These are phyloP conservation scores for Siphlonurus alternatus DNA, from an alignment of 2,888 invertebrate genomes.

Conservation along the genomic window DNA sequence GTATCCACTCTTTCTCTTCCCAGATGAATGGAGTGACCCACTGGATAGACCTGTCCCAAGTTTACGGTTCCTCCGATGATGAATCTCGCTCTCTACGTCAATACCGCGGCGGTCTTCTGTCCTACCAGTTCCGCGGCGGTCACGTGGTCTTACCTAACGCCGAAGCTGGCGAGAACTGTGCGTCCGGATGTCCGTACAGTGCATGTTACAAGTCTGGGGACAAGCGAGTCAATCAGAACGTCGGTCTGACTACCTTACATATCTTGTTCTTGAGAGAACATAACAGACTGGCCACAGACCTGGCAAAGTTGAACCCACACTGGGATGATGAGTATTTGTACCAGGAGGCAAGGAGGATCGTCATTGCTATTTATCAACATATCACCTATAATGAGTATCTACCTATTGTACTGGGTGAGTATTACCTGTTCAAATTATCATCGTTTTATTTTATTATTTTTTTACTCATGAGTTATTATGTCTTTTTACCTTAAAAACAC, in stretches of 20 bases:
- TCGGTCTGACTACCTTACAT: constrained; percentile 34
- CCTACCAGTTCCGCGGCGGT: constrained; percentile 19
- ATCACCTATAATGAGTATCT: constrained; percentile 42
- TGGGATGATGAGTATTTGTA: constrained; percentile 39
- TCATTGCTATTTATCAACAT: constrained; percentile 39
- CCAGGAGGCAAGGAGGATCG: constrained; percentile 36
- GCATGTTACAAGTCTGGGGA: constrained; percentile 27
- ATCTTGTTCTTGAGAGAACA: constrained; percentile 37
- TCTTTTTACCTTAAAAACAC: too few relatives aligned
- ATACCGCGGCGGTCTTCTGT: constrained; percentile 28
- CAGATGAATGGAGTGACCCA: constrained; percentile 24
- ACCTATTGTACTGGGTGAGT: constrained; percentile 32
- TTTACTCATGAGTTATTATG: too few relatives aligned
- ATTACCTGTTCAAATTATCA: not conserved
- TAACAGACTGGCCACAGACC: constrained; percentile 34
- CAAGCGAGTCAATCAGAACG: constrained; percentile 34
- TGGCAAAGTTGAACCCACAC: constrained; percentile 34
- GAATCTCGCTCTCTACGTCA: constrained; percentile 27
- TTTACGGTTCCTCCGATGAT: constrained; percentile 33
- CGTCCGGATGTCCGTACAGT: constrained; percentile 14
- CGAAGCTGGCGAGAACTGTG: constrained; percentile 18
- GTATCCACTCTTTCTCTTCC: too few relatives aligned
- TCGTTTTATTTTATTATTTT: too few relatives aligned
- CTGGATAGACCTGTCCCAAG: constrained; percentile 34
- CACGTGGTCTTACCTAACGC: constrained; percentile 23